These are phyloP conservation scores for Pterois miles DNA, from an alignment of 2,797 vertebrate genomes.

Conservation along the genomic window DNA sequence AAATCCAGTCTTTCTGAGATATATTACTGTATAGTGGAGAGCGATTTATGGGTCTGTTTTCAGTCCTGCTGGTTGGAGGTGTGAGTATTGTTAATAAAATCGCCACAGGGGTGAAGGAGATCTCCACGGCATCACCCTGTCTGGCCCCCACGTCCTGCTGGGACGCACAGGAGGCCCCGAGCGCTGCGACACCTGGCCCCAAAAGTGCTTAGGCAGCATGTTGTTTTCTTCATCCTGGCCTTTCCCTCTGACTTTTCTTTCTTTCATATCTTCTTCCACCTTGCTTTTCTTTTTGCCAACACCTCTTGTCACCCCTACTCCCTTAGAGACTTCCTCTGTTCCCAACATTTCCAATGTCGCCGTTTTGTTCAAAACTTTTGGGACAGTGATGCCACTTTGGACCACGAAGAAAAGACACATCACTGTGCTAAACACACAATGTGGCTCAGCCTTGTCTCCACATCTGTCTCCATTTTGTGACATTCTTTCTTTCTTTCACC, in stretches of 20 bases:
- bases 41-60: constrained; percentile 62
- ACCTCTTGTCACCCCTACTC: constrained; percentile 36
- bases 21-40: constrained; percentile 53
- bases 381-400: constrained; percentile 21
- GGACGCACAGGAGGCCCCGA: constrained; percentile 38
- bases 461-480: constrained; percentile 51
- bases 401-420: constrained; percentile 20
- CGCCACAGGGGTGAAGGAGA: constrained; percentile 56
- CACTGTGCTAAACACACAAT: constrained; percentile 18
- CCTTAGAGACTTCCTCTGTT: constrained; percentile 31
- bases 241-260: constrained; percentile 36
- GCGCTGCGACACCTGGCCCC: constrained; percentile 50
- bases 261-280: constrained; percentile 33
- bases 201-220: constrained; percentile 61
- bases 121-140: constrained; percentile 41
- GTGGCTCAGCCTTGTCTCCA: constrained; percentile 20
- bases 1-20: constrained; percentile 63
- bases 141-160: constrained; percentile 49
- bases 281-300: constrained; percentile 36
- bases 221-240: constrained; percentile 32
- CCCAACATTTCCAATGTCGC: constrained; percentile 16
- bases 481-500: constrained; percentile 34
- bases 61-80: constrained; percentile 48
- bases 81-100: constrained; percentile 70
- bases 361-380: constrained; percentile 36